Percentiles rank a stretch among this genome's conserved stretches.
Evolutionary conservation across 2,888 invertebrate species (phyloP).

Genomic region (Eledone cirrhosa): DNA sequence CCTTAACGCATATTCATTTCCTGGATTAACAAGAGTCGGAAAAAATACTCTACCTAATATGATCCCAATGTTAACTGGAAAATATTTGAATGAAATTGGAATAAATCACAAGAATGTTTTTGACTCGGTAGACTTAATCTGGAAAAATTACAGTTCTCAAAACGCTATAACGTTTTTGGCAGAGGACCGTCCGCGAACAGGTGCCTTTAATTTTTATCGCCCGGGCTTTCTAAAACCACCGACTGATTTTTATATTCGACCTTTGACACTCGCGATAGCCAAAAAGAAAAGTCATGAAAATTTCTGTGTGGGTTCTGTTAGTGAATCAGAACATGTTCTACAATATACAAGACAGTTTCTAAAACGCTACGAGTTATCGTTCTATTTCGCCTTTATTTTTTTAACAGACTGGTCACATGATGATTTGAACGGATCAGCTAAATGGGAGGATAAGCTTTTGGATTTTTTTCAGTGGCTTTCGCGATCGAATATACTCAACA

Average conservation of each 20-base stretch:
- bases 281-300: neutral
- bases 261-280: neutral
- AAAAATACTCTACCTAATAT: slow-evolving; percentile 17
- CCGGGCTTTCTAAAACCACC: neutral
- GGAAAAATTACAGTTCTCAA: slow-evolving; percentile 14
- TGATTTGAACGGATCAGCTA: neutral
- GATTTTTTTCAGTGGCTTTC: neutral
- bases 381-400: slow-evolving; percentile 13
- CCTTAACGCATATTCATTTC: neutral
- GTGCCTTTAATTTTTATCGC: neutral
- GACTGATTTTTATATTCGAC: slow-evolving; percentile 14
- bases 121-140: neutral
- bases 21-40: neutral
- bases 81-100: neutral
- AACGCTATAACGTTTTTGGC: neutral
- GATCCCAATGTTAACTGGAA: neutral
- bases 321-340: neutral
- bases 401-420: slow-evolving; percentile 1
- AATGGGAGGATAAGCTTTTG: neutral
- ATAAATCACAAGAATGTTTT: neutral
- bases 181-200: slow-evolving; percentile 12
- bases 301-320: neutral
- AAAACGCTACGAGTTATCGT: neutral
- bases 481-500: neutral
- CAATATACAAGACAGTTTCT: neutral